phyloP scores from a whole-genome alignment of 2,113 vertebrate species.

The Tor tambroides region DNA sequence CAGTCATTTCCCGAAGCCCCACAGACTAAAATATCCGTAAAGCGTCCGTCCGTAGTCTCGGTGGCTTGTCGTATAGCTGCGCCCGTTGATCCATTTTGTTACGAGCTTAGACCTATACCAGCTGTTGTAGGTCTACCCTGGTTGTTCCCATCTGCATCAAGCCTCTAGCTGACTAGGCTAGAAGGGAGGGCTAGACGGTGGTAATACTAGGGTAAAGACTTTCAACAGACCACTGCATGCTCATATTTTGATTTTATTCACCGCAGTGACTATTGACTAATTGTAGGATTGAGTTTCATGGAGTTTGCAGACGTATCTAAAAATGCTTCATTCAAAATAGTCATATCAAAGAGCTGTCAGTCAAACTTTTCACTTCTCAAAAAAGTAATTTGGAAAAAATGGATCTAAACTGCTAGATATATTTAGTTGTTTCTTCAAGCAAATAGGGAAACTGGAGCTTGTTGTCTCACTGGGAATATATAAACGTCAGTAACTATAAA shows the following conservation, averaged over 20 bases:
- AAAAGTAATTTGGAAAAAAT: not conserved
- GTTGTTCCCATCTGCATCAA: constrained; percentile 28
- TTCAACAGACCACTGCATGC: not conserved
- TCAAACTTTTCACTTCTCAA: not conserved
- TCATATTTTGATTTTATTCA: not conserved
- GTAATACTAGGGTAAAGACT: constrained; percentile 24
- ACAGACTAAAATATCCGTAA: constrained; percentile 31
- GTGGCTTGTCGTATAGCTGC: not conserved
- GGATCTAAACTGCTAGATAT: not conserved
- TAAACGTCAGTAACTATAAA: not conserved
- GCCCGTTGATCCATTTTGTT: constrained; percentile 19
- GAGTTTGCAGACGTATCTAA: constrained; percentile 4
- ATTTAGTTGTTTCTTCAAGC: not conserved
- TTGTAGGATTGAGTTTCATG: constrained; percentile 13
- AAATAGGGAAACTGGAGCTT: not conserved
- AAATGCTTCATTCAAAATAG: not conserved
- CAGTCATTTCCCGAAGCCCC: constrained; percentile 35
- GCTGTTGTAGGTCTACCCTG: constrained; percentile 39
- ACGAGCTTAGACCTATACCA: constrained; percentile 35
- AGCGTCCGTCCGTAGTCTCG: not conserved
- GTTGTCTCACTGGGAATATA: not conserved
- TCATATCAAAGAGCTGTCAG: not conserved
- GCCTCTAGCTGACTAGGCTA: constrained; percentile 6
- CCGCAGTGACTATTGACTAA: constrained; percentile 28
- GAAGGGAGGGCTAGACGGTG: not conserved